Base-by-base conservation (phyloP, 2,113 vertebrate genomes). In the Atrichornis clamosus region DNA sequence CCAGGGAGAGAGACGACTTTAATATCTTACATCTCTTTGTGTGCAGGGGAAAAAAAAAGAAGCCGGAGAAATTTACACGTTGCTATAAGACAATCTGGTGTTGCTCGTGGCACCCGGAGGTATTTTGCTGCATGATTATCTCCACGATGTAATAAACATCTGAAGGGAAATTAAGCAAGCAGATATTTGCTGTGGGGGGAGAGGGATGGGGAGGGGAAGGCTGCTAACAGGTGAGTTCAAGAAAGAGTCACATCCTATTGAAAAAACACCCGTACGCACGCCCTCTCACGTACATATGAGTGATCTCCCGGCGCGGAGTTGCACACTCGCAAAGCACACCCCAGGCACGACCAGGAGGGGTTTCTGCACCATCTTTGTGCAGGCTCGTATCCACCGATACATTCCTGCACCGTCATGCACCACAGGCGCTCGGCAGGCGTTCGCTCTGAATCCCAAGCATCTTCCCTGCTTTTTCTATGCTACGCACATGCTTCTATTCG, bases 181-280 rank as follows among this genome's bases (percentile, higher is more conserved):
- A 95, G 89, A 67, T 93, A 94, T 96, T 93, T 96, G 85, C 79
- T 80, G 58, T 9, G 77, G 63, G 70, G 26, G 75, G 32, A 53
- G 80, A 32, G 44, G 83, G 81, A 28, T 77, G 81, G 70, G 82
- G 74, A 87, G 59, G 77, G 79, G 77, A 88, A 82, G 79, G 85
- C 89, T 97, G 90, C 90, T 96, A 95, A 97, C 96, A 96, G 95
- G 95, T 97, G 95, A 96, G 81, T 95, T 95, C 78, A 95, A 86
- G 95, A 58, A 94, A 47, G 81, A 95, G 93, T 95, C 93, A 90
- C 33, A 91, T 94, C 89, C 84, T 93, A 63, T 82, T 81, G 82
- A 81, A 86, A 96, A 93, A 91, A 87, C 77, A 83, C 42, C 73
- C 18, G 1, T 35, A 35, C 7, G 1, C 55, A 77, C 11, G 1